phyloP scores from a whole-genome alignment of 2,888 invertebrate species.

The Loripinus fragilis region DNA sequence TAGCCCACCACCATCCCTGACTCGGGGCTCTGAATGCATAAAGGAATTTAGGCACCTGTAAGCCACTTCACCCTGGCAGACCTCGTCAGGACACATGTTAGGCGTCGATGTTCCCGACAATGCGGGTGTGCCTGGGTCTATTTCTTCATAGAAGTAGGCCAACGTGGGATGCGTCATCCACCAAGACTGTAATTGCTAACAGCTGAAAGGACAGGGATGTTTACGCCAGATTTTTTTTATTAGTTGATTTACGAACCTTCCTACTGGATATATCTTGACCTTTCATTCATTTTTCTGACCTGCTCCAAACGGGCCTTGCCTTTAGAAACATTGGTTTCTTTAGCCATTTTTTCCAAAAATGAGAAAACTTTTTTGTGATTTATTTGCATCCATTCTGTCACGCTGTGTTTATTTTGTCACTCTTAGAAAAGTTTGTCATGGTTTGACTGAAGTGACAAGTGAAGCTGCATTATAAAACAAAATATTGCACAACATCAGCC shows the following conservation, averaged over 20 bases:
- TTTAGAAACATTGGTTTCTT: conserved; percentile 9
- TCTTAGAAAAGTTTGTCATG: neutral
- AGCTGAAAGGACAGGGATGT: neutral
- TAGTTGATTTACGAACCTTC: neutral
- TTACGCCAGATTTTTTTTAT: too few species aligned
- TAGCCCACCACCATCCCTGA: neutral
- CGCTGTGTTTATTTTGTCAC: neutral
- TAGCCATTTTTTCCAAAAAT: neutral
- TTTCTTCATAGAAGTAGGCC: neutral
- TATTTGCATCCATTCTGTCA: neutral
- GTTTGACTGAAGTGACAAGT: conserved; percentile 1
- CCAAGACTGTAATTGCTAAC: too few species aligned
- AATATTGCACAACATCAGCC: neutral
- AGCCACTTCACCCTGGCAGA: neutral
- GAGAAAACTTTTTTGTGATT: conserved; percentile 2
- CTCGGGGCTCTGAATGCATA: neutral
- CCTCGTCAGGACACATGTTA: neutral
- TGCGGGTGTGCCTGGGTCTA: neutral
- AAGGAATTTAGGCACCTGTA: neutral
- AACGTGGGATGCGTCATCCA: too few species aligned
- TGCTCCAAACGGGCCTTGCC: neutral
- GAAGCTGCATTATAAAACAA: neutral
- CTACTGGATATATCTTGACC: neutral
- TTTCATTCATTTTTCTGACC: neutral
- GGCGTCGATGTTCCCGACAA: neutral